Conservation (phyloP, 1,140 invertebrate genomes). For the Formica exsecta region DNA sequence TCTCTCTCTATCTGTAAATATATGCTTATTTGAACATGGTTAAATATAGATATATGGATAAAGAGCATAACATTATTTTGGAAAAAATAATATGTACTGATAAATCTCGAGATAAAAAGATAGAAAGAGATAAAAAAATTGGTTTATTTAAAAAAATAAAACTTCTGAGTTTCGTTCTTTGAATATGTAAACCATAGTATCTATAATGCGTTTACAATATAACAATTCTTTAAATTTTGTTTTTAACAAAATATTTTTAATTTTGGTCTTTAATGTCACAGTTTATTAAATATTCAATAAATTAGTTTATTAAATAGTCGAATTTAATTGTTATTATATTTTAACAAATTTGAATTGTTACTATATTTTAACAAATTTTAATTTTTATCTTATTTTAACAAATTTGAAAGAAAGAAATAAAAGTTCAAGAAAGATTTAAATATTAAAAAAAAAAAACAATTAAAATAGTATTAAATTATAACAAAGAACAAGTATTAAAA, state of each 20-base stretch:
- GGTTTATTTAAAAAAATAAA: not conserved
- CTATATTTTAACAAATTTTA: not conserved
- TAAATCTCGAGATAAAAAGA: not conserved
- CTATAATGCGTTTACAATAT: not conserved
- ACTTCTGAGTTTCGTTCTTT: not conserved
- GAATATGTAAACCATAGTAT: not conserved
- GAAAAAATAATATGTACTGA: not conserved
- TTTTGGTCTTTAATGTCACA: not conserved
- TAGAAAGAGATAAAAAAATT: not conserved
- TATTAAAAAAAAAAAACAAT: conserved; percentile 15
- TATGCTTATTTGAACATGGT: not conserved
- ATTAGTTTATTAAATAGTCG: no score
- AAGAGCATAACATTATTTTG: not conserved
- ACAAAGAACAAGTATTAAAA: conserved; percentile 6
- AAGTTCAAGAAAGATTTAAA: not conserved
- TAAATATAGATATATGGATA: not conserved
- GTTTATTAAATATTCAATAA: no score
- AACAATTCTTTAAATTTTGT: not conserved
- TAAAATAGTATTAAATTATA: not conserved
- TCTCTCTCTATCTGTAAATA: not conserved
- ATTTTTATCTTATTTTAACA: not conserved
- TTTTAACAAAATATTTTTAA: no score
- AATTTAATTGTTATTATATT: not conserved
- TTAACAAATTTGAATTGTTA: not conserved
- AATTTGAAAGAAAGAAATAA: not conserved